Conservation (phyloP, 2,113 vertebrate genomes). For the Numenius arquata region DNA sequence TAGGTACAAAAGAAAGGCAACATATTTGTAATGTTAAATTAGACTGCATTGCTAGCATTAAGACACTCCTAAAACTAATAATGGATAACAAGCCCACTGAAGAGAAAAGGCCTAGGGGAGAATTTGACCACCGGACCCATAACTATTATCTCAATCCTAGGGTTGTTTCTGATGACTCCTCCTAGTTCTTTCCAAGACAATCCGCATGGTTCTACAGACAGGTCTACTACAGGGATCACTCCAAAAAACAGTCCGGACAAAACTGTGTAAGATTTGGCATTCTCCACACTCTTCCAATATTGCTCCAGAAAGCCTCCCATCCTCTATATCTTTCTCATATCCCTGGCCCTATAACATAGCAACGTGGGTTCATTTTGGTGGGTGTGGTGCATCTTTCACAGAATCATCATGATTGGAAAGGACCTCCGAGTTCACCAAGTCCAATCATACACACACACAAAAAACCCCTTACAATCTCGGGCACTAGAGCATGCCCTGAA, state of each 20-base stretch:
- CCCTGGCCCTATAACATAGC: not conserved
- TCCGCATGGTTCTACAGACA: not conserved
- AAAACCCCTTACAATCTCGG: too few relatives aligned
- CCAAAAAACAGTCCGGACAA: not conserved
- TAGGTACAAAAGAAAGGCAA: not conserved
- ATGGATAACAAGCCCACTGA: not conserved
- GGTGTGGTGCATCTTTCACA: not conserved
- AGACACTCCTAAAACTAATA: not conserved
- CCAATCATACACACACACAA: too few relatives aligned
- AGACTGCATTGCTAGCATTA: not conserved
- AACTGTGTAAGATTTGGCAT: not conserved
- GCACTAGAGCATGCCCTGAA: too few relatives aligned
- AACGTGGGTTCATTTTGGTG: not conserved
- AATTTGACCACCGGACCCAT: not conserved
- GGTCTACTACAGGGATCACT: not conserved
- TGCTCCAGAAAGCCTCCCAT: not conserved
- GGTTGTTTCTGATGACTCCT: not conserved
- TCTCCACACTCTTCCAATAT: not conserved
- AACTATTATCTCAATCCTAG: not conserved
- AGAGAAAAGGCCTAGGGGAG: not conserved
- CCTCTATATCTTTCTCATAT: not conserved
- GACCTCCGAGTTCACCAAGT: too few relatives aligned
- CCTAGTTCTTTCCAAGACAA: not conserved
- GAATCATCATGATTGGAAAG: too few relatives aligned
- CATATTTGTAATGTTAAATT: not conserved